These are phyloP conservation scores for Epizoanthus fatuus DNA, from an alignment of 92 coral and sea anemone species.

Conservation along the genomic window DNA sequence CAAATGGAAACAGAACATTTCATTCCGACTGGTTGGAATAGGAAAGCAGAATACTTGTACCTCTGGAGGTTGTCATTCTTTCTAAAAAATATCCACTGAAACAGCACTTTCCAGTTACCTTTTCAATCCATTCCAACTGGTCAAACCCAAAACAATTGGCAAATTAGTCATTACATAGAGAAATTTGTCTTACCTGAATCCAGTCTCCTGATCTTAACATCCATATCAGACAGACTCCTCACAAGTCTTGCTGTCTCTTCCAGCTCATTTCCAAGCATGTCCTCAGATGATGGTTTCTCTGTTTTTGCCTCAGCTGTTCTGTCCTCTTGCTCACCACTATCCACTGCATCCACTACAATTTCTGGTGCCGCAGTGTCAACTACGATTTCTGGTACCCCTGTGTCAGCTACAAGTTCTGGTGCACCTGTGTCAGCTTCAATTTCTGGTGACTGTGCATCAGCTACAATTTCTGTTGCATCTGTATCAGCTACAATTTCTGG, in stretches of 20 bases:
- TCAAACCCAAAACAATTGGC: neutral
- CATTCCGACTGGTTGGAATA: too few species aligned
- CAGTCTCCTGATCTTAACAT: neutral
- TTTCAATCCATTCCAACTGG: neutral
- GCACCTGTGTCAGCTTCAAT: too few species aligned
- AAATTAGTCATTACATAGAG: too few species aligned
- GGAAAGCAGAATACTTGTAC: too few species aligned
- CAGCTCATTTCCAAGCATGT: neutral
- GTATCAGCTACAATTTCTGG: too few species aligned
- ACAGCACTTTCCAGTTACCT: neutral
- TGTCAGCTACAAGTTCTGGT: too few species aligned
- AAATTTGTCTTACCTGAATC: conserved; percentile 8
- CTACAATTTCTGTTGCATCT: too few species aligned
- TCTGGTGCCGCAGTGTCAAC: neutral
- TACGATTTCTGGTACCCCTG: too few species aligned
- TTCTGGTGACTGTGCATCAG: too few species aligned
- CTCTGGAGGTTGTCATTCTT: too few species aligned
- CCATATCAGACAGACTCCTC: conserved; percentile 43
- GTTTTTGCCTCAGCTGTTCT: neutral
- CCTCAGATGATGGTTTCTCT: neutral
- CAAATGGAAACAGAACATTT: too few species aligned
- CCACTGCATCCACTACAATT: conserved; percentile 12
- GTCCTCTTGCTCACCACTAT: conserved; percentile 1
- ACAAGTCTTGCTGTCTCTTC: conserved; percentile 19
- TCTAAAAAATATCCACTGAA: too few species aligned